phyloP scores from a whole-genome alignment of 2,797 vertebrate genomes.

The Phrynocephalus vlangalii region DNA sequence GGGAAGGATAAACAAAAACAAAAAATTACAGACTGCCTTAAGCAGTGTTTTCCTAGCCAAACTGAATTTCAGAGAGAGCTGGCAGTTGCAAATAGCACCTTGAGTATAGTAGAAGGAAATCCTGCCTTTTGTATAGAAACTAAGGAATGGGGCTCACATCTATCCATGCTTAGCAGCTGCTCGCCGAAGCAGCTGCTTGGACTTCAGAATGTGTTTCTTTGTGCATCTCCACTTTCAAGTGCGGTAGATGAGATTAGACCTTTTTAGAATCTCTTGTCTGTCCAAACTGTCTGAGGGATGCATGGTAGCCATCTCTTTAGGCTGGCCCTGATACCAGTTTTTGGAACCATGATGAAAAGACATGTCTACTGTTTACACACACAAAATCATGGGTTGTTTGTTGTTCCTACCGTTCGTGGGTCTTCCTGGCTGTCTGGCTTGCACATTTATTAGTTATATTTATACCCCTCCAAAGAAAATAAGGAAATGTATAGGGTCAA shows the following conservation, averaged over 20 bases:
- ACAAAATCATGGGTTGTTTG: too few species aligned
- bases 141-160: slow-evolving; percentile 22
- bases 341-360: neutral
- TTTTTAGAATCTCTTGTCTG: neutral
- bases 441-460: neutral
- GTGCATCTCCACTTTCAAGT: neutral
- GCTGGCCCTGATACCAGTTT: neutral
- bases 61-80: slow-evolving; percentile 65
- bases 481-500: neutral
- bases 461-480: neutral
- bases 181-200: slow-evolving; percentile 38
- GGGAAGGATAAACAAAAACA: slow-evolving; percentile 50
- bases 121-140: slow-evolving; percentile 65
- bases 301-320: neutral
- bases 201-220: slow-evolving; percentile 20
- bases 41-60: slow-evolving; percentile 64
- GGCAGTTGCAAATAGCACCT: slow-evolving; percentile 39
- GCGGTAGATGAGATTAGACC: neutral
- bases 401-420: neutral
- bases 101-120: slow-evolving; percentile 73
- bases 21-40: slow-evolving; percentile 48
- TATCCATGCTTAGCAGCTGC: slow-evolving; percentile 69
- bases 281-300: neutral
- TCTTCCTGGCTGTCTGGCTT: neutral
- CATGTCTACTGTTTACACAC: neutral